Base-by-base conservation (phyloP, 2,113 vertebrate species). In the Stigmatopora nigra region DNA sequence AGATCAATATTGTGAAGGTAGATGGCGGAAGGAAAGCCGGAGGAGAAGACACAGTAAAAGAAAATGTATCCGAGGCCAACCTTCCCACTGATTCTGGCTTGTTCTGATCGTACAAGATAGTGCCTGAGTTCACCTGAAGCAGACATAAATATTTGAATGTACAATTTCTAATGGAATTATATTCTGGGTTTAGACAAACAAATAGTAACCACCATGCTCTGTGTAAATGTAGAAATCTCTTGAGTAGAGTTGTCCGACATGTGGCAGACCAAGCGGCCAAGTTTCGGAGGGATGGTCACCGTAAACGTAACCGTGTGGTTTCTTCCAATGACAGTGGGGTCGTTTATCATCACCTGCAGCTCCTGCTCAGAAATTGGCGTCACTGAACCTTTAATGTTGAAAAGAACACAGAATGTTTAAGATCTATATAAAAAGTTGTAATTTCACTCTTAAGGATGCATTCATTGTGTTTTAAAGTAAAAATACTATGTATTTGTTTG, bases 311-410 rank as follows among this genome's bases (percentile, higher is more conserved):
- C 63, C 19, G 88, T 89, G 74, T 89, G 91, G 80, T 93, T 94
- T 79, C 86, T 86, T 65, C 62, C 64, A 45, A 55, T 53, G 36
- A 83, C 86, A 25, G 72, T 78, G 61, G 77, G 61, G 61, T 92
- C 91, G 64, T 86, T 95, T 72, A 92, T 93, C 67, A 92, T 80
- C 41, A 91, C 91, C 87, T 87, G 89, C 78, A 98, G 89, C 72
- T 92, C 73, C 68, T 73, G 69, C 20, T 73, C 75, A 47, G 90
- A 88, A 86, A 98, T 89, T 16, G 84, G 52, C 38, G 90, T 93
- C 61, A 77, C 76, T 36, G 91, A 93, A 67, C 93, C 94, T 88
- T 70, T 31, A 47, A 63, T 61, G 15, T 16, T 7, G 11, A 35
- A 44, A 8, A 12, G 52, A 2, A 66, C 0, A 51, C 14, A 63